phyloP scores from a whole-genome alignment of 2,113 vertebrate genomes.

The Calyptommatus sinebrachiatus region DNA sequence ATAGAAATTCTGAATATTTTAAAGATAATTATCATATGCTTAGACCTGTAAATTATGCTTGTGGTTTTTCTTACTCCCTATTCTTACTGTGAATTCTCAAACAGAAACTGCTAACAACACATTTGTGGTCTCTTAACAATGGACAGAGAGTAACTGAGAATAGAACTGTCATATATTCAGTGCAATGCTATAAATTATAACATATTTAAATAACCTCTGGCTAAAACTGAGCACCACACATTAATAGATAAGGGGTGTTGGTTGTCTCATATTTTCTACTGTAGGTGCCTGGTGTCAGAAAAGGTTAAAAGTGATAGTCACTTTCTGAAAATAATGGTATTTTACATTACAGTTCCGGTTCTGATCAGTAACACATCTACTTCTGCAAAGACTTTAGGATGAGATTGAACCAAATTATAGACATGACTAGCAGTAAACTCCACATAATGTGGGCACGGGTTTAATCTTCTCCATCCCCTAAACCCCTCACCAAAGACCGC shows the following conservation, averaged over 20 bases:
- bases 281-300: not conserved
- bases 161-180: not conserved
- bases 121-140: not conserved
- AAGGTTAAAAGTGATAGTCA: not conserved
- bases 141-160: constrained; percentile 19
- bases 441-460: too few species aligned
- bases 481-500: too few species aligned
- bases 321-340: not conserved
- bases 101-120: constrained; percentile 31
- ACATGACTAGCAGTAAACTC: too few species aligned
- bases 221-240: not conserved
- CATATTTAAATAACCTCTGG: constrained; percentile 5
- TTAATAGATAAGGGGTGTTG: not conserved
- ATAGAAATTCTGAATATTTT: constrained; percentile 54
- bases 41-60: constrained; percentile 17
- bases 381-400: not conserved
- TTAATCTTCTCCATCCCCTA: too few species aligned
- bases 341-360: not conserved
- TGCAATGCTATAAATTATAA: not conserved
- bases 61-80: constrained; percentile 1
- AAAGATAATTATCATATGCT: constrained; percentile 41
- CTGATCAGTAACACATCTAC: not conserved
- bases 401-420: too few species aligned
- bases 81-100: constrained; percentile 7
- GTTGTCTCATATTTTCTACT: not conserved